Conservation (phyloP, 2,888 invertebrate species). For the Dicycla oo region DNA sequence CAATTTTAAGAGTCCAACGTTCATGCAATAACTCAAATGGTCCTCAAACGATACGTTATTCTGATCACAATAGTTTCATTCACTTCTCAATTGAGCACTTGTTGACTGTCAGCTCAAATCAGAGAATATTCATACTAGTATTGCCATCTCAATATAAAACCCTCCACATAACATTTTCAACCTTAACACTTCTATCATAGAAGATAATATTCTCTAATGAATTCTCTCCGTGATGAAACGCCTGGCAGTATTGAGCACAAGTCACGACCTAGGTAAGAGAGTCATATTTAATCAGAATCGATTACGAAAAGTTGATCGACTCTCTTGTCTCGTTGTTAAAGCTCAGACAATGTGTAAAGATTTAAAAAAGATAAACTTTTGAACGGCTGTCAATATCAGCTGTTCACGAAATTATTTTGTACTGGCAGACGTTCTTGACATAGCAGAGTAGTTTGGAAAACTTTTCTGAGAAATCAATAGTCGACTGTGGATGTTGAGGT, state of each 20-base stretch:
- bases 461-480: constrained; percentile 28
- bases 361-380: constrained; percentile 57
- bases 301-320: constrained; percentile 75
- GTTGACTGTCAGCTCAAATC: constrained; percentile 76
- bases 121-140: constrained; percentile 70
- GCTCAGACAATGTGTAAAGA: constrained; percentile 60
- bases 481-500: constrained; percentile 27
- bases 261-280: constrained; percentile 72
- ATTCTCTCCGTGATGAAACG: constrained; percentile 70
- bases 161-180: constrained; percentile 50
- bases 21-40: constrained; percentile 70
- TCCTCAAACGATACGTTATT: constrained; percentile 68
- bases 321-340: constrained; percentile 66
- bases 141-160: constrained; percentile 38
- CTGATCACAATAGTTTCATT: constrained; percentile 80
- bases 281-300: constrained; percentile 73
- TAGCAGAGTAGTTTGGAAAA: constrained; percentile 26
- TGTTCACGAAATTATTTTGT: constrained; percentile 46
- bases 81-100: constrained; percentile 82
- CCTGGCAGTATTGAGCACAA: constrained; percentile 69
- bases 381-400: constrained; percentile 59
- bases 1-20: constrained; percentile 71
- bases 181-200: constrained; percentile 38
- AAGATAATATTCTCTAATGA: constrained; percentile 37
- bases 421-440: constrained; percentile 16